Conservation (phyloP, 1,140 invertebrate genomes). For the Lordiphosa collinella region DNA sequence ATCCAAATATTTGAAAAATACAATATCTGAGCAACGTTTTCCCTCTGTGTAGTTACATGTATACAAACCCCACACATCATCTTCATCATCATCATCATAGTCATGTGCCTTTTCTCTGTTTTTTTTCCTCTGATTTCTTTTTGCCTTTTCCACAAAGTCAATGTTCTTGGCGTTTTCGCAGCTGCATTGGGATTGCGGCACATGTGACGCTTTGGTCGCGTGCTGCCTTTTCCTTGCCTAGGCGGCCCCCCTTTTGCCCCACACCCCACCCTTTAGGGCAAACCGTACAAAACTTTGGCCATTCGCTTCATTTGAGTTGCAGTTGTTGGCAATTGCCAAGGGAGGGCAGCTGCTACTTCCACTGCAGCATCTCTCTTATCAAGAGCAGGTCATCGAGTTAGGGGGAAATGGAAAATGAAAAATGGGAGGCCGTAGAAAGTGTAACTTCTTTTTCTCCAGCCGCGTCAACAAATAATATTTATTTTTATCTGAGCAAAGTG, state of each 20-base stretch:
- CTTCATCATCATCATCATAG: constrained; percentile 29
- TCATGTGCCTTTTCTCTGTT: constrained; percentile 25
- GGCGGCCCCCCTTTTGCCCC: constrained; percentile 14
- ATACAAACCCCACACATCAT: constrained; percentile 32
- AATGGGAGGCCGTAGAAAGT: constrained; percentile 50
- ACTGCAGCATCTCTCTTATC: constrained; percentile 42
- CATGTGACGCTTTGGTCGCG: constrained; percentile 74
- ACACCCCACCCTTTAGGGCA: neutral
- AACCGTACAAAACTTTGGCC: constrained; percentile 29
- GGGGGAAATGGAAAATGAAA: constrained; percentile 14
- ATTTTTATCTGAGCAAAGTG: constrained; percentile 9
- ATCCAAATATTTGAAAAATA: no score
- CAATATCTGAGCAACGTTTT: no score
- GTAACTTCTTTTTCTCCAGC: constrained; percentile 32
- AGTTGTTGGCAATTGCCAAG: constrained; percentile 49
- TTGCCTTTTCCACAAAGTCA: constrained; percentile 70
- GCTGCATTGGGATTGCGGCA: constrained; percentile 67
- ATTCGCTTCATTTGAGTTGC: constrained; percentile 50
- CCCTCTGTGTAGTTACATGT: neutral
- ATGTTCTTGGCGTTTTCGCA: constrained; percentile 71
- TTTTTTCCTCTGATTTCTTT: constrained; percentile 37
- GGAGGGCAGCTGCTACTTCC: constrained; percentile 18
- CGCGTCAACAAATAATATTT: constrained; percentile 16
- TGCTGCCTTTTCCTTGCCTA: constrained; percentile 50
- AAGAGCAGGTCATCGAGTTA: constrained; percentile 66